phyloP scores from a whole-genome alignment of 2,888 invertebrate species.

The Xestia c-nigrum region DNA sequence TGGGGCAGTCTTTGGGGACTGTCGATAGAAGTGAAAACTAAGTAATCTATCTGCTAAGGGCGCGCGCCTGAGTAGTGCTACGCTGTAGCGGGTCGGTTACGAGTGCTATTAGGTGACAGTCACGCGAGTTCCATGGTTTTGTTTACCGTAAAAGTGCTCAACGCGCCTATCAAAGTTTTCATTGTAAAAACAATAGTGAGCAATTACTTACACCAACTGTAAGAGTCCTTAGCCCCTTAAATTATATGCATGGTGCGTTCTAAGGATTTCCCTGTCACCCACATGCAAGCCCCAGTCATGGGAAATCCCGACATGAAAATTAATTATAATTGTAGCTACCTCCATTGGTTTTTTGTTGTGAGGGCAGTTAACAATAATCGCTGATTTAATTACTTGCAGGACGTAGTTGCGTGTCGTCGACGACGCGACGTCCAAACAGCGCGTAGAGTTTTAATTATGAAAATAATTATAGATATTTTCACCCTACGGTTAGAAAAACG shows the following conservation, averaged over 20 bases:
- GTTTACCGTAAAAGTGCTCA: too few relatives aligned
- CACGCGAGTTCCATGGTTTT: too few relatives aligned
- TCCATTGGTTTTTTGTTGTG: slow-evolving; percentile 58
- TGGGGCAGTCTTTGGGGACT: too few relatives aligned
- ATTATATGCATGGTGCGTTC: slow-evolving; percentile 13
- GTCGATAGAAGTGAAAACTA: too few relatives aligned
- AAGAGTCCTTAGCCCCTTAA: too few relatives aligned
- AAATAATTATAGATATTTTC: not conserved
- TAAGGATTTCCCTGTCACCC: slow-evolving; percentile 10
- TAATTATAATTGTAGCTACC: slow-evolving; percentile 47
- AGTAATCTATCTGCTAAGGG: too few relatives aligned
- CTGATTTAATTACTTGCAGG: slow-evolving; percentile 68
- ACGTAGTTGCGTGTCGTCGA: slow-evolving; percentile 55
- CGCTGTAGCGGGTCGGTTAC: too few relatives aligned
- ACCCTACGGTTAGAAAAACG: not conserved
- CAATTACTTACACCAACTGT: too few relatives aligned
- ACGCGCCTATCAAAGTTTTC: too few relatives aligned
- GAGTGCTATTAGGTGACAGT: too few relatives aligned
- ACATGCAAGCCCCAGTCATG: slow-evolving; percentile 48
- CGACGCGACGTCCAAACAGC: slow-evolving; percentile 21
- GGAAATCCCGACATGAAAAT: slow-evolving; percentile 62
- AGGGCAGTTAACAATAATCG: slow-evolving; percentile 54
- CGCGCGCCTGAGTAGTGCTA: too few relatives aligned
- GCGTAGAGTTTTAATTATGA: slow-evolving; percentile 36
- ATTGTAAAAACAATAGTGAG: too few relatives aligned